Conservation (phyloP, 2,797 vertebrate genomes). For the Tauraco hartlaubi region DNA sequence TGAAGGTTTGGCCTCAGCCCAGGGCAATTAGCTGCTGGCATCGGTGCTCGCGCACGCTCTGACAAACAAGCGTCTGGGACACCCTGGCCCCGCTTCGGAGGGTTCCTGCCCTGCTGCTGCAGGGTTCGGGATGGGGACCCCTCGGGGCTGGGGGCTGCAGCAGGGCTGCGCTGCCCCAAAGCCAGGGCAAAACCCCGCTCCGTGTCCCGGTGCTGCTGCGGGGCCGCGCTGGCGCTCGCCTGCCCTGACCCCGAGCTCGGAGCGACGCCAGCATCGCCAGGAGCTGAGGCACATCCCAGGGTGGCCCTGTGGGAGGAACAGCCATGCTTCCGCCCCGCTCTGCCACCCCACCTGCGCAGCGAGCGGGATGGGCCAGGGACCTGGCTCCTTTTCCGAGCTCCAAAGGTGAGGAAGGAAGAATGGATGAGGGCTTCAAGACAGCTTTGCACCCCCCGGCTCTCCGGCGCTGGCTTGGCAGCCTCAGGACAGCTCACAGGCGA, state of each 20-base stretch:
- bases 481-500: not conserved
- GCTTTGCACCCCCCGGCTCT: not conserved
- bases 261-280: fast-evolving
- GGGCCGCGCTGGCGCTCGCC: fast-evolving
- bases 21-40: not conserved
- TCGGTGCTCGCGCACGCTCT: fast-evolving
- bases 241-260: not conserved
- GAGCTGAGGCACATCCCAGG: not conserved
- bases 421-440: fast-evolving
- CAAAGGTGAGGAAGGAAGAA: not conserved
- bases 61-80: not conserved
- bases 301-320: not conserved
- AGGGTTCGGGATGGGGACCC: fast-evolving
- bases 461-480: fast-evolving
- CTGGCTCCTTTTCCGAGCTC: not conserved
- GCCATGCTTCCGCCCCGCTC: not conserved
- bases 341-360: fast-evolving
- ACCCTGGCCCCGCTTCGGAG: fast-evolving
- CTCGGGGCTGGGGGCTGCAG: fast-evolving
- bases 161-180: not conserved
- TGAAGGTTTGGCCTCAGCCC: not conserved
- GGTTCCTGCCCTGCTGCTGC: not conserved
- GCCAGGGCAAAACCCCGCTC: not conserved
- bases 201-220: fast-evolving
- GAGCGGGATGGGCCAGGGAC: fast-evolving